phyloP scores from a whole-genome alignment of 35 echinoderm and acorn worm species.

The Amphiura filiformis region DNA sequence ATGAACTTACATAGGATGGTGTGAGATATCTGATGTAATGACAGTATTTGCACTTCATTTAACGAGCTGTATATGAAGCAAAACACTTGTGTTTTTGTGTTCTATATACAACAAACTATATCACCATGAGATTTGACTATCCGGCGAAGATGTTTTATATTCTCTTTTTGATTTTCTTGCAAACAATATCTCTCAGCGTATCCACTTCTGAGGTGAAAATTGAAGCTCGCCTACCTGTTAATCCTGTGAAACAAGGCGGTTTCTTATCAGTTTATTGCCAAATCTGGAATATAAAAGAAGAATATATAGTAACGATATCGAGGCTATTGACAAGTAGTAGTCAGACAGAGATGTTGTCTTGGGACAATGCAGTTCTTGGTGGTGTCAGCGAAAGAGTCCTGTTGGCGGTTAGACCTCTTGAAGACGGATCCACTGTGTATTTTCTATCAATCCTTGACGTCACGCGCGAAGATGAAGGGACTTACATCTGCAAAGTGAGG shows the following conservation, averaged over 20 bases:
- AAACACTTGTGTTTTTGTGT: too few species aligned
- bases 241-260: neutral
- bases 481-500: neutral
- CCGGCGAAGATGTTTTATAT: neutral
- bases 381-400: neutral
- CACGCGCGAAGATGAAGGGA: neutral
- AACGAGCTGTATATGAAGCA: too few species aligned
- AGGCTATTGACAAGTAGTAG: neutral
- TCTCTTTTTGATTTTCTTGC: neutral
- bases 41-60: neutral
- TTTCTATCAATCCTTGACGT: neutral
- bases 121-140: neutral
- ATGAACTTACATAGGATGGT: neutral
- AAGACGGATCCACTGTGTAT: neutral
- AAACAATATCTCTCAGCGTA: neutral
- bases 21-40: neutral
- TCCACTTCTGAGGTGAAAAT: neutral
- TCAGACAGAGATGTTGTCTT: neutral
- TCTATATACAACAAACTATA: neutral
- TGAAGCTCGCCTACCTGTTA: neutral
- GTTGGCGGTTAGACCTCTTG: neutral
- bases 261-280: neutral
- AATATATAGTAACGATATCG: neutral
- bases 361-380: neutral
- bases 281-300: neutral